Conservation (phyloP, 2,113 vertebrate genomes). For the Fukomys damarensis region DNA sequence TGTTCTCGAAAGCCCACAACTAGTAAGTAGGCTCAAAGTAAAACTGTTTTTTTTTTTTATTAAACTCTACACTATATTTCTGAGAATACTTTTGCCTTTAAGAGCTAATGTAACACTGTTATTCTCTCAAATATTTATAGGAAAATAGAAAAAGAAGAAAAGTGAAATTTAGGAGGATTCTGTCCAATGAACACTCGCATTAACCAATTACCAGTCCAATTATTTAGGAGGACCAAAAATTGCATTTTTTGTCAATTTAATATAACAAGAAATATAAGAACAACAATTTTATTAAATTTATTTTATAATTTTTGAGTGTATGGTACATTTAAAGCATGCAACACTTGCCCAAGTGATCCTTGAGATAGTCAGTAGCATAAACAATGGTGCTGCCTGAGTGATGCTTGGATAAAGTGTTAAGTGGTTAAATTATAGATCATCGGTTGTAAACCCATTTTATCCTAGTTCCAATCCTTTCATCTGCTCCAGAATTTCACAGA, state of each 20-base stretch:
- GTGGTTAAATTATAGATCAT: neutral
- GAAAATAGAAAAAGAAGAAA: neutral
- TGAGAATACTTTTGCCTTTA: slow-evolving; percentile 15
- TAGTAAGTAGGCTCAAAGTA: neutral
- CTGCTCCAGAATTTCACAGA: neutral
- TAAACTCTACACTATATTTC: neutral
- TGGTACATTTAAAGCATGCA: neutral
- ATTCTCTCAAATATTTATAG: neutral
- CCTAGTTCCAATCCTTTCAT: neutral
- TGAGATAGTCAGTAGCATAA: neutral
- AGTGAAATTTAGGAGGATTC: neutral
- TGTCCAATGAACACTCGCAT: neutral
- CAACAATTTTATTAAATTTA: neutral
- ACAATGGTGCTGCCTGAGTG: neutral
- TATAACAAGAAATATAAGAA: neutral
- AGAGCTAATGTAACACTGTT: neutral
- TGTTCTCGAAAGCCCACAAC: neutral
- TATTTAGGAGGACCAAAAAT: neutral
- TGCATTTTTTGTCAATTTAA: neutral
- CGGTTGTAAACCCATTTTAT: neutral
- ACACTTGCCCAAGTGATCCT: neutral
- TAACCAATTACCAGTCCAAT: neutral
- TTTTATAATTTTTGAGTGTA: neutral
- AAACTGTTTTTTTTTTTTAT: neutral
- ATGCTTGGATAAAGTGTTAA: neutral